Base-by-base conservation (phyloP, 2,888 invertebrate genomes). In the Lypha dubia region DNA sequence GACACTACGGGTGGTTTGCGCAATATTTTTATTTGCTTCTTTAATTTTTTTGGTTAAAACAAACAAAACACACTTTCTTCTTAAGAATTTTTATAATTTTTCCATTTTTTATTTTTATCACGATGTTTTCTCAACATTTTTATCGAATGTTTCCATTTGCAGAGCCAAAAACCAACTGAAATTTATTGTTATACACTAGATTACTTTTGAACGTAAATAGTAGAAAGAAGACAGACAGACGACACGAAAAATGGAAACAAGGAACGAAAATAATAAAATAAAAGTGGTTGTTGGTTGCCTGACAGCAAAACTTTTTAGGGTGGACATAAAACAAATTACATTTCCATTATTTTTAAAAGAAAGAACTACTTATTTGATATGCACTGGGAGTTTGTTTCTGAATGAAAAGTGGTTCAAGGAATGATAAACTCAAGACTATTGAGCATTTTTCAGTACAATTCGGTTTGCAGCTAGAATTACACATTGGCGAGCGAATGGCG, bases 131-230 rank as follows among this genome's bases (percentile, higher is more conserved):
- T 53, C 15, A 74, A 73, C 46, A 80, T 65, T 73, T 58, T 75
- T 28, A n/a, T 67, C 76, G 15, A 73, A 67, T 81, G 81, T 70
- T 81, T 70, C 44, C 80, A 63, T 62, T 68, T 70, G 60, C 74
- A 70, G 58, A 74, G 77, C 46, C 68, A 74, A 79, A 79, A 81
- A 51, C 35, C 58, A 81, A 84, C 84, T 84, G 58, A 84, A 74
- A 49, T 63, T 70, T 70, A 32, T 41, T 73, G n/a, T 35, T 56
- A 46, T 46, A 81, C 24, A 38, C 38, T 22, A 73, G n/a, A 44
- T 70, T 35, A 49, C 46, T 28, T 77, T 20, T 44, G 63, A 70
- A 77, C 41, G 68, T 68, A 73, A 70, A 35, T 17, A 63, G 17
- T 51, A 38, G 41, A 79, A 62, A 24, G 46, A 49, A 62, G 44